Evolutionary conservation across 2,888 invertebrate species (phyloP), one percentile per base, ranked within the genome.

Genomic region (Ophion ventricosus): DNA sequence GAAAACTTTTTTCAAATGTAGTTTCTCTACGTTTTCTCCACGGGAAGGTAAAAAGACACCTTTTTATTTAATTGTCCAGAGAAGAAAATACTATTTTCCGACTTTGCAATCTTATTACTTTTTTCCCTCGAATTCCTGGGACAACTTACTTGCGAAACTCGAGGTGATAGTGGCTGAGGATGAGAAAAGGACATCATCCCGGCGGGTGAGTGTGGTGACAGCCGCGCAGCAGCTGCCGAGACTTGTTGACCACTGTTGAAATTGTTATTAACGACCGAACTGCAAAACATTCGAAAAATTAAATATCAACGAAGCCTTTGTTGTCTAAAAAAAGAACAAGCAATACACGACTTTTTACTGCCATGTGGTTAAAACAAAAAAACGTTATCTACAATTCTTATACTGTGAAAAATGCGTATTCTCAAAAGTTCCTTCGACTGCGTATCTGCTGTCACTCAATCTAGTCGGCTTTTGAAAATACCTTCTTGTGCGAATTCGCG

Each of bases 101-200:
- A 2, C 0, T 1, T 1, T 54, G 54, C 54, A 14, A n/a, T n/a
- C 14, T 54, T 54, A 54, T 10, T 14, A 64, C 23, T 67, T 74
- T 26, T 49, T 11, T 35, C 40, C 49, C 23, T 17, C 14, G 7
- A 63, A 25, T 63, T 23, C n/a, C 17, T 20, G 56, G 1, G 72
- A 26, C 49, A 63, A 89, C 91, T 90, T 86, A 94, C 94, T 92
- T 94, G 94, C 83, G 94, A 93, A 77, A 94, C 93, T 86, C 95
- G 93, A 86, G 95, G 95, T 63, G 95, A 95, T 87, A 95, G 91
- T 87, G 95, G 94, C 88, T 95, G 95, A 86, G 94, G 94, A 92
- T 95, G 94, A 70, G 93, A 90, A 83, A 93, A 93, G 26, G 93
- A 89, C 83, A 93, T 82, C 87, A 93, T 91, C 73, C 90, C 90